Conservation (phyloP, 2,888 invertebrate genomes). For the Drosophila engyochracea region DNA sequence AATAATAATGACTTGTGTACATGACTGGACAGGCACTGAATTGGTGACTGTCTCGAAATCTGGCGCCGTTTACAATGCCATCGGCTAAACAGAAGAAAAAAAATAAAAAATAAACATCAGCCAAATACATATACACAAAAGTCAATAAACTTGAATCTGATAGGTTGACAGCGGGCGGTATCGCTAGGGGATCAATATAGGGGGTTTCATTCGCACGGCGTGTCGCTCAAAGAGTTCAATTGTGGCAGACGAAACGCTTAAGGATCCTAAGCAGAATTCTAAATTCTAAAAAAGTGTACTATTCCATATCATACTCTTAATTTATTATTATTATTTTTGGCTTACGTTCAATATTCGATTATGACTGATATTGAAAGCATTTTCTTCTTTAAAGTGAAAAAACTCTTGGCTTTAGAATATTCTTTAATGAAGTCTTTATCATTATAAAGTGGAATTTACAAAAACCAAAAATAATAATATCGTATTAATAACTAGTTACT, state of each 20-base stretch:
- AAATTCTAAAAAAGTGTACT: not conserved
- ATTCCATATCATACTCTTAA: not conserved
- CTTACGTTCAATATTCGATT: not conserved
- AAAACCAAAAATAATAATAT: not conserved
- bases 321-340: not conserved
- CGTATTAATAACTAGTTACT: not conserved
- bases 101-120: conserved; percentile 64
- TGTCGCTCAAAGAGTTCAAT: conserved; percentile 1
- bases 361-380: not conserved
- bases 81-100: conserved; percentile 63
- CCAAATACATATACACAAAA: conserved; percentile 70
- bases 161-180: conserved; percentile 59
- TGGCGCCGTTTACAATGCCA: conserved; percentile 77
- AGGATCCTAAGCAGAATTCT: not conserved
- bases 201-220: conserved; percentile 25
- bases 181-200: conserved; percentile 22
- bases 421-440: not conserved
- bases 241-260: not conserved
- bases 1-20: conserved; percentile 73
- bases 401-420: not conserved
- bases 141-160: conserved; percentile 74
- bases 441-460: not conserved
- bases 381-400: not conserved
- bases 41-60: conserved; percentile 76
- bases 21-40: conserved; percentile 52